Percentiles rank a stretch among this genome's conserved stretches.
Evolutionary conservation across 2,888 invertebrate species (phyloP).

Genomic region (Sphaeridia pumilis): DNA sequence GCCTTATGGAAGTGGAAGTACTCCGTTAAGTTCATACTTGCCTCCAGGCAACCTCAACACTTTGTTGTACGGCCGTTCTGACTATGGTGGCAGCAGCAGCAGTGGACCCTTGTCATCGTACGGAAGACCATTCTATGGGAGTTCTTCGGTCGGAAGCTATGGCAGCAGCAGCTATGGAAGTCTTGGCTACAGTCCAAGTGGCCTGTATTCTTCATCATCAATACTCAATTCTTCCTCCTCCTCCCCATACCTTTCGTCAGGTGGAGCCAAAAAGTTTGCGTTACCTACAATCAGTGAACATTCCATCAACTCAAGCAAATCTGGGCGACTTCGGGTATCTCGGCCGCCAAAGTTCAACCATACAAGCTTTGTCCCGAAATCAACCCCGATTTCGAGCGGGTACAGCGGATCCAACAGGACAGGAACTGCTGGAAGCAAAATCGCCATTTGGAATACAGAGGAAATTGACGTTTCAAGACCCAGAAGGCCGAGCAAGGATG

Average conservation of each 20-base stretch:
- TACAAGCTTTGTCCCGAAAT: neutral
- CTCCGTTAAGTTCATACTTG: slow-evolving; percentile 8
- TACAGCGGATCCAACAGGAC: neutral
- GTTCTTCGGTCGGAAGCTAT: slow-evolving; percentile 14
- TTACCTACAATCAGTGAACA: slow-evolving; percentile 31
- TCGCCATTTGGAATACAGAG: slow-evolving; percentile 46
- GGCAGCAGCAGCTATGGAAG: neutral
- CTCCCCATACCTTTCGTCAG: slow-evolving; percentile 9
- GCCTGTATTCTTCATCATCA: slow-evolving; percentile 9
- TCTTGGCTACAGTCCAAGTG: slow-evolving; percentile 11
- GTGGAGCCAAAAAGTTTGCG: slow-evolving; percentile 12
- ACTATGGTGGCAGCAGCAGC: neutral
- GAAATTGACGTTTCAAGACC: slow-evolving; percentile 68
- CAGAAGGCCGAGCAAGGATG: slow-evolving; percentile 36
- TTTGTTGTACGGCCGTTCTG: slow-evolving; percentile 14
- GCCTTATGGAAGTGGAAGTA: neutral
- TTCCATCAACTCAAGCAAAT: slow-evolving; percentile 17
- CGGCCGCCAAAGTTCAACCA: slow-evolving; percentile 11
- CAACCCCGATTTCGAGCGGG: neutral
- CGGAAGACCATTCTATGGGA: slow-evolving; percentile 2
- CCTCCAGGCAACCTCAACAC: slow-evolving; percentile 10
- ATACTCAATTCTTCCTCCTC: slow-evolving; percentile 14
- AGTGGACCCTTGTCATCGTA: neutral
- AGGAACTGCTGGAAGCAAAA: neutral
- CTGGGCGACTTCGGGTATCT: slow-evolving; percentile 9